Evolutionary conservation across 2,797 vertebrate species (phyloP), one percentile per base, ranked within the genome.

Genomic region (Phrynocephalus forsythii): DNA sequence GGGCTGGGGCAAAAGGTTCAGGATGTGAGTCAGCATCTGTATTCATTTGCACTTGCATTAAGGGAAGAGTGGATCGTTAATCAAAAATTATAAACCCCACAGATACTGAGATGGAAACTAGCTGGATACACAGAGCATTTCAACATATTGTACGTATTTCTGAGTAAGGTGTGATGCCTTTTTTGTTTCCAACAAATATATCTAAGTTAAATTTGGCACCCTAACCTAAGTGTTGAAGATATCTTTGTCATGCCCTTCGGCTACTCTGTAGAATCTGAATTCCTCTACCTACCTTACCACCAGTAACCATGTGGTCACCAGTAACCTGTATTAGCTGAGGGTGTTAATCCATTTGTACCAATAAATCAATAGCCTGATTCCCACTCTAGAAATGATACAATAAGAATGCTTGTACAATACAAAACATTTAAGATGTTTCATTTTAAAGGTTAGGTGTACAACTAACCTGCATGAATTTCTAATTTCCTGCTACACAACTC

Each of bases 21-120:
- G 95, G 91, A 94, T 92, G 86, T 91, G 94, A 92, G 83, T 94
- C 94, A 94, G 93, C 92, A 93, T 86, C 86, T 20, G 26, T 33
- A 78, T 87, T 85, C 79, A 76, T 52, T 33, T 87, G 48, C 93
- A 94, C 91, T 90, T 96, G 94, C 84, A 67, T n/a, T 83, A 50
- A 10, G 86, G 80, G 81, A 90, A 90, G 72, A 60, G 87, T 72
- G 82, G 76, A 86, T 52, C 91, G 91, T 92, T 79, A 89, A 71
- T 90, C 48, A 84, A 87, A 44, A 44, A 44, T 44, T 44, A 3
- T 44, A 82, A 83, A 82, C 63, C 69, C n/a, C 20, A 66, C 26
- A 52, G 44, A 73, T 16, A 56, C 18, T n/a, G 79, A 86, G 71
- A 91, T 83, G 87, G 66, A 33, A 86, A 77, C 75, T 90, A 71